Evolutionary conservation across 2,113 vertebrate genomes (phyloP).

Genomic region (Collichthys lucidus): DNA sequence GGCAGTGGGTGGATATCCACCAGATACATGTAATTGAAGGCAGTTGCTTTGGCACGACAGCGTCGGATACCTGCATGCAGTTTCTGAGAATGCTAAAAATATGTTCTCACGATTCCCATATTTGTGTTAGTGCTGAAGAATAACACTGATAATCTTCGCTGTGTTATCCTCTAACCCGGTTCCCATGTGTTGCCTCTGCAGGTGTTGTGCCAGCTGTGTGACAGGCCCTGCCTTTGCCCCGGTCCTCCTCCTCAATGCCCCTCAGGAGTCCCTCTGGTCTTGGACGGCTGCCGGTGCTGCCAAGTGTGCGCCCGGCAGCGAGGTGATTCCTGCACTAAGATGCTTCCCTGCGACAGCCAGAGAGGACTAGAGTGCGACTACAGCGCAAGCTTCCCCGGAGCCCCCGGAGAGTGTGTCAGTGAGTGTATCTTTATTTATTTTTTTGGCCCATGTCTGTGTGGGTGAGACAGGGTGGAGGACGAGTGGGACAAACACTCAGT

Average conservation of each 20-base stretch:
- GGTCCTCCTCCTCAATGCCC: constrained; percentile 84
- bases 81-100: constrained; percentile 24
- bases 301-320: constrained; percentile 88
- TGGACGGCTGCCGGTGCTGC: constrained; percentile 93
- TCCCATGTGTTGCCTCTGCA: constrained; percentile 56
- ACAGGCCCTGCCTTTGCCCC: constrained; percentile 87
- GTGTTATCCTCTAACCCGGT: neutral
- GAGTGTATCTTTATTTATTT: constrained; percentile 79
- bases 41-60: constrained; percentile 39
- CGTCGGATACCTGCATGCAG: neutral
- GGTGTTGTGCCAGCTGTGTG: constrained; percentile 90
- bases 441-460: constrained; percentile 6
- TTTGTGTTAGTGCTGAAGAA: too few species aligned
- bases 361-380: constrained; percentile 90
- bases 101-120: neutral
- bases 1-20: constrained; percentile 5
- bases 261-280: constrained; percentile 84
- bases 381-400: constrained; percentile 77
- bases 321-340: constrained; percentile 88
- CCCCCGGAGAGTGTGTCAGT: constrained; percentile 90
- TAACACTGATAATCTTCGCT: neutral
- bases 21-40: constrained; percentile 51
- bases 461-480: neutral
- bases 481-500: constrained; percentile 27
- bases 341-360: constrained; percentile 86